Evolutionary conservation across 2,113 vertebrate genomes (phyloP), one percentile per base, ranked within the genome.

Genomic region (Gulo gulo): DNA sequence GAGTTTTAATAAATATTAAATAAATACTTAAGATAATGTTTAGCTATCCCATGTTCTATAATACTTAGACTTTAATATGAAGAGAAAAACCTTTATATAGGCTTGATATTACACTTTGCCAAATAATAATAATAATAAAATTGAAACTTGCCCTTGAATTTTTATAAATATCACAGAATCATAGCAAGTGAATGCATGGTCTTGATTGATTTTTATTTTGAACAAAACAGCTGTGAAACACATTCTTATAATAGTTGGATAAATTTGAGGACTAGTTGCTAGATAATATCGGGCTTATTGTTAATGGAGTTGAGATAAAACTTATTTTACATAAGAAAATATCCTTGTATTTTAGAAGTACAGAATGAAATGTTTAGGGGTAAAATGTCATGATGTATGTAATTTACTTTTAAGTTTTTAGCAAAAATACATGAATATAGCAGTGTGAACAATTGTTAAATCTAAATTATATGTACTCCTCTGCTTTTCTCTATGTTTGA

Each of bases 1-100:
- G 4, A 76, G n/a, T 57, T 95, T 95, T 89, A 79, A 89, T 69
- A 90, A 83, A 74, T 93, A 2, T 65, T 85, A 71, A 90, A 34
- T 31, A 86, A 82, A 92, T 76, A 50, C 24, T 65, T 88, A n/a
- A 76, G 5, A 84, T 36, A 57, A 96, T 15, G 8, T 94, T 90
- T 76, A 85, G 15, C 12, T 91, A 14, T 96, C 36, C 9, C 14
- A 78, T 89, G 3, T 61, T 63, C 20, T 88, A 34, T 90, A 94
- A 79, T 78, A 81, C 24, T 50, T 93, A 69, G 29, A 65, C 10
- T 79, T 73, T 55, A 89, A 80, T 85, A 47, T 47, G 21, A 95
- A 45, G 16, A 93, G 57, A 78, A 65, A 90, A 93, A 13, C 13
- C 2, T 52, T 78, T 87, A 39, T 31, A 26, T 87, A 69, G 6